A percentile compares a stretch with the other conserved stretches of the same genome.
phyloP scores from a whole-genome alignment of 2,113 vertebrate genomes.

The Sinocyclocheilus rhinocerous region DNA sequence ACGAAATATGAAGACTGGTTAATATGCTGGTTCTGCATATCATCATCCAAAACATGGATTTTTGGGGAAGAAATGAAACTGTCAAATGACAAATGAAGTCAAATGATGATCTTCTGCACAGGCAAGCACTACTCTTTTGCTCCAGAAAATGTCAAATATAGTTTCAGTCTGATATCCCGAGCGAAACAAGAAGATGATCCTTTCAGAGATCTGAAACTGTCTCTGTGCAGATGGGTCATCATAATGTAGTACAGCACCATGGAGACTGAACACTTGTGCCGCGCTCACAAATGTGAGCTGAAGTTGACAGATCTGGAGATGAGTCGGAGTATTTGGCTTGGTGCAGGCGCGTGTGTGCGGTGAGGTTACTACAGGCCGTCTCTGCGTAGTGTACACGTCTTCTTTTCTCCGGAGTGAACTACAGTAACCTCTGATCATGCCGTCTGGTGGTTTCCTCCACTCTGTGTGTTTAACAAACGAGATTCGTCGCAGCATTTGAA shows the following conservation, averaged over 20 bases:
- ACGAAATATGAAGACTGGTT: too few relatives aligned
- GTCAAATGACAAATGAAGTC: too few relatives aligned
- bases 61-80: neutral
- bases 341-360: conserved; percentile 2
- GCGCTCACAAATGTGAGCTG: neutral
- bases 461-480: neutral
- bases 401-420: conserved; percentile 32
- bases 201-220: neutral
- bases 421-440: conserved; percentile 46
- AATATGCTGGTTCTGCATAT: too few relatives aligned
- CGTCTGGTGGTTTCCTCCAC: conserved; percentile 37
- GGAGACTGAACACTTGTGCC: neutral
- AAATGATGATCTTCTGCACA: neutral
- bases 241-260: conserved; percentile 3
- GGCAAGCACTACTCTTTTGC: neutral
- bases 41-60: neutral
- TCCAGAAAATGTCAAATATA: neutral
- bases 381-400: neutral
- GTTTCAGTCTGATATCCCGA: neutral
- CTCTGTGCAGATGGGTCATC: neutral
- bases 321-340: conserved; percentile 40
- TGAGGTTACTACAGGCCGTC: conserved; percentile 51
- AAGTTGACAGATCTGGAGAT: conserved; percentile 36
- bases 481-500: neutral
- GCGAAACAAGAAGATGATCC: neutral